Evolutionary conservation across 2,888 invertebrate genomes (phyloP), one percentile per base, ranked within the genome.

Genomic region (Elysia crispata): DNA sequence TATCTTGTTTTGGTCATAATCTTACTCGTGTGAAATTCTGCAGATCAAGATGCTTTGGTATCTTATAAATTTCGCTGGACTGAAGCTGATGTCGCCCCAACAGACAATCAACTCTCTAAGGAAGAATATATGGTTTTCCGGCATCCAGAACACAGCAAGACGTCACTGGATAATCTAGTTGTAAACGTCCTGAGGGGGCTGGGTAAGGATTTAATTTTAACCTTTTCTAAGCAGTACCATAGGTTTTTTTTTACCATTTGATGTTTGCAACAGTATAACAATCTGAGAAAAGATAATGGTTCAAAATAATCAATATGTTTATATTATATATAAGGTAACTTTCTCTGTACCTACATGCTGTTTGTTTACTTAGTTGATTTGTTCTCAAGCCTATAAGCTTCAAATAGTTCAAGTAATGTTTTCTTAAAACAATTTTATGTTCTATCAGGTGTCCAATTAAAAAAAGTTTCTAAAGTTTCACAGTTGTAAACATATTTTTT

Each of bases 91-190:
- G 95, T 95, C 0, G 93, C 94, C 84, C 95, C 95, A 20, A 95
- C 95, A 91, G 95, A 96, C 1, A 95, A 96, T 78, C 94, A 94
- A 60, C 92, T 96, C 70, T 95, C 95, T 1, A 93, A 95, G 30
- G 95, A 95, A 86, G 96, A 96, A 91, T 96, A 96, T 91, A 92
- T 96, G 82, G 94, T 95, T 1, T 96, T 96, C 90, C 94, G 95
- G 1, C 96, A 97, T 92, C 96, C 96, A 0, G 97, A 97, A 92
- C 96, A 96, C 72, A 95, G 95, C 88, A 94, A 94, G 62, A 93
- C 94, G 5, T 95, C 95, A 87, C 93, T 96, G 54, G 89, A 95
- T 33, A 94, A 95, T 74, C 93, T 96, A 90, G 96, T 96, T 1
- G 95, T 95, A 85, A 96, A 96, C 89, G 93, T 96, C 5, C 93